Base-by-base conservation (phyloP, 1,140 invertebrate species). In the Anastrepha obliqua region DNA sequence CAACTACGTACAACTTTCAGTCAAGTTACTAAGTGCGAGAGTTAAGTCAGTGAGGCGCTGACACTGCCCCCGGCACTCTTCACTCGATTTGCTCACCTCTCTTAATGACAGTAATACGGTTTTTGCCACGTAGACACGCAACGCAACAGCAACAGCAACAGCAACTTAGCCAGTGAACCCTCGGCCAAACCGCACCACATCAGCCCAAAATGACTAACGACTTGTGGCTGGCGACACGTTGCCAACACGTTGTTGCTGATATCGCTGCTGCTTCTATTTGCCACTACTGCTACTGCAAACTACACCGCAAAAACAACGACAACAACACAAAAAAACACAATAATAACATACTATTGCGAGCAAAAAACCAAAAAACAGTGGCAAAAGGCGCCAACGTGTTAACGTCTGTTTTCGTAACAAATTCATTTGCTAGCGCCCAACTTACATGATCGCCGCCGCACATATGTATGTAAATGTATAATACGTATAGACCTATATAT, bases 381-480 rank as follows among this genome's bases (percentile, higher is more conserved):
- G 47, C 8, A 55, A 81, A 81, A n/a, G 74, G 47, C 74, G 74
- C 74, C 74, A 81, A 81, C 47, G 74, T 81, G 74, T 81, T 81
- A 55, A 81, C 74, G 74, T 81, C 47, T 81, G 74, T 81, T 81
- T 81, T 81, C 74, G 74, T 81, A 81, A 81, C 47, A 81, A 81
- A 81, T 81, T 81, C 74, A 81, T 55, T 81, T 81, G 74, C 47
- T 17, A 81, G 74, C 51, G 74, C 44, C 47, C 44, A 55, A 81
- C 44, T 55, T 55, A 81, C 47, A 51, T 42, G 15, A 17, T 47
- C 42, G 44, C 3, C 1, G 4, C 39, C 8, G 39, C 42, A 70
- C 13, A 15, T 67, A 67, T 29, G 17, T 39, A 20, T 1, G 8
- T 39, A 29, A 9, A 39, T 11, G 13, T 39, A n/a, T n/a, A n/a